Evolutionary conservation across 1,140 invertebrate species (phyloP).

Genomic region (Eriocheir sinensis): DNA sequence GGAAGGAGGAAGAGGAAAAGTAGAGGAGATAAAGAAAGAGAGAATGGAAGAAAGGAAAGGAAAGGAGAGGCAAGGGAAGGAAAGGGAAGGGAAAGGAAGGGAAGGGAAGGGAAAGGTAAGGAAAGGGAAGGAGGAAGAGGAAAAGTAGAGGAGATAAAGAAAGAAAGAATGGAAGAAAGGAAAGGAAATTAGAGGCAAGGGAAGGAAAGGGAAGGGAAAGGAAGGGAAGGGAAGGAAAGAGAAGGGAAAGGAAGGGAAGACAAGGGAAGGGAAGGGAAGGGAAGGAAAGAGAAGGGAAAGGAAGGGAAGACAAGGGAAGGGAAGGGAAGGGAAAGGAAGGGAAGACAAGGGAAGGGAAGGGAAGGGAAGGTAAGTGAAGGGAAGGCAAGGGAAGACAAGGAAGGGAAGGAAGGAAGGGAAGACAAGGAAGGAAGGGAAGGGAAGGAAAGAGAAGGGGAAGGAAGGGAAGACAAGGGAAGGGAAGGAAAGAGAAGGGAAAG

Average conservation of each 20-base stretch:
- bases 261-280: conserved; percentile 2
- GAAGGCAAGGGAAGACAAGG: too few relatives aligned
- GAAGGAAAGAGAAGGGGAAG: conserved; percentile 55
- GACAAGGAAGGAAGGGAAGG: conserved; percentile 60
- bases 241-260: neutral
- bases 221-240: neutral
- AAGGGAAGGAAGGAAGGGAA: conserved; percentile 39
- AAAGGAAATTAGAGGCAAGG: conserved; percentile 67
- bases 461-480: neutral
- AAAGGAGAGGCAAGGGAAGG: neutral
- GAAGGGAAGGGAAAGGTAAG: neutral
- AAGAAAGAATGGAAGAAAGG: conserved; percentile 58
- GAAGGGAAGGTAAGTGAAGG: too few relatives aligned
- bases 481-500: neutral
- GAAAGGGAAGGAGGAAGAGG: neutral
- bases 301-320: conserved; percentile 29
- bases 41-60: neutral
- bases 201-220: neutral
- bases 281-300: neutral
- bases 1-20: too few relatives aligned
- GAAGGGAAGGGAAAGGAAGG: conserved; percentile 60
- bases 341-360: too few relatives aligned
- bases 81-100: neutral
- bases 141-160: conserved; percentile 70
- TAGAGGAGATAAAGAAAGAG: neutral